Base-by-base conservation (phyloP, 1,140 invertebrate species). In the Drosophila varians region DNA sequence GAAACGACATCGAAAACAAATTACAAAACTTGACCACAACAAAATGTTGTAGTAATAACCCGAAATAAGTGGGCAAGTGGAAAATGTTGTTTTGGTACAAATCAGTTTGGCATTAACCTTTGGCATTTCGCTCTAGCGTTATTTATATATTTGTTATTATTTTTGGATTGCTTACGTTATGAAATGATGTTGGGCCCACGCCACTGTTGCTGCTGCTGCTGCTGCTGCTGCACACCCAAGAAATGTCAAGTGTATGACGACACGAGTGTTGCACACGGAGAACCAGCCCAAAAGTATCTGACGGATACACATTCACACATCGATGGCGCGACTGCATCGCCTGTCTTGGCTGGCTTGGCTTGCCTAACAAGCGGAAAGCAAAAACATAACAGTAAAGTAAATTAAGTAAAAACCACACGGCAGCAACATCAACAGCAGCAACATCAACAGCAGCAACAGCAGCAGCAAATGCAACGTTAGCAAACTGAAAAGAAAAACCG, bases 331-430 rank as follows among this genome's bases (percentile, higher is more conserved):
- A 54, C 45, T 62, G 74, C 38, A 51, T 45, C 48, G 58, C 51
- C 42, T 49, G 46, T 48, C 60, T 47, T 52, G 71, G 19, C 19
- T 58, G 56, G 68, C 64, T 38, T 58, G 53, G 58, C 78, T 79
- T 78, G 80, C 75, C 65, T 68, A 86, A 84, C 80, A 75, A 83
- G 75, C 79, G 80, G 71, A 79, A 83, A 78, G 80, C 61, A 74
- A 86, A 78, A 84, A 86, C 80, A 79, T 86, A 83, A 83, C 80
- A 84, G 79, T 83, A 83, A 83, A 83, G 75, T 79, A 83, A 84
- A 84, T 79, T 84, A 84, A 83, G 79, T 83, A 75, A 72, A 74
- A 83, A 78, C 79, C 75, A 84, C 65, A 77, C 78, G 46, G 43
- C 58, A 45, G 45, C 46, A 46, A 9, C 31, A 40, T 8, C 55